Evolutionary conservation across 1,140 invertebrate genomes (phyloP).

Genomic region (Hylaeus volcanicus): DNA sequence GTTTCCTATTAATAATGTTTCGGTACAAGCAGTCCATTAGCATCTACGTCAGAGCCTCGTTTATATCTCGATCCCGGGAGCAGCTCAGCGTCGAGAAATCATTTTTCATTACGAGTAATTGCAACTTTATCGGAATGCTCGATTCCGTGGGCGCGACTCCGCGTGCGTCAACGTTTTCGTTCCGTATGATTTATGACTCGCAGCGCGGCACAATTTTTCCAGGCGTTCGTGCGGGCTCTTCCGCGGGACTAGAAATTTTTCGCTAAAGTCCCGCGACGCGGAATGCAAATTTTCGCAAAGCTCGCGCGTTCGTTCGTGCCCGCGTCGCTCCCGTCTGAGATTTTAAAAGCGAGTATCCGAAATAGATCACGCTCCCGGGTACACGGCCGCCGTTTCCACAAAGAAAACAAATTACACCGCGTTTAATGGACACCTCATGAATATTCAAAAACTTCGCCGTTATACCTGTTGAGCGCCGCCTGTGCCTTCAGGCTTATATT

Average conservation of each 20-base stretch:
- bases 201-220: neutral
- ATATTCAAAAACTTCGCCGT: conserved; percentile 39
- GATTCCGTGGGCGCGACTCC: neutral
- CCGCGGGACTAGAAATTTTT: neutral
- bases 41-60: no score
- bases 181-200: conserved; percentile 17
- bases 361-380: conserved; percentile 11
- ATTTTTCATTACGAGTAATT: conserved; percentile 37
- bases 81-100: conserved; percentile 2
- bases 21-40: no score
- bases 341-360: conserved; percentile 20
- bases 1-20: no score
- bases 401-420: conserved; percentile 47
- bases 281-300: neutral
- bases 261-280: neutral
- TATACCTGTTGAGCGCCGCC: conserved; percentile 45
- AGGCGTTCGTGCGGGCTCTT: neutral
- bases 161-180: conserved; percentile 1
- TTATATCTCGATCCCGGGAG: no score
- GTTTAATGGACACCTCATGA: conserved; percentile 46
- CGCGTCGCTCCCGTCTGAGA: neutral
- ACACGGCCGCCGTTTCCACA: conserved; percentile 1
- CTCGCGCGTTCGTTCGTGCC: no score
- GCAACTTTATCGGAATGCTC: conserved; percentile 24
- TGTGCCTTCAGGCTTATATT: conserved; percentile 36